phyloP scores from a whole-genome alignment of 2,113 vertebrate genomes.

The Mustela nigripes region DNA sequence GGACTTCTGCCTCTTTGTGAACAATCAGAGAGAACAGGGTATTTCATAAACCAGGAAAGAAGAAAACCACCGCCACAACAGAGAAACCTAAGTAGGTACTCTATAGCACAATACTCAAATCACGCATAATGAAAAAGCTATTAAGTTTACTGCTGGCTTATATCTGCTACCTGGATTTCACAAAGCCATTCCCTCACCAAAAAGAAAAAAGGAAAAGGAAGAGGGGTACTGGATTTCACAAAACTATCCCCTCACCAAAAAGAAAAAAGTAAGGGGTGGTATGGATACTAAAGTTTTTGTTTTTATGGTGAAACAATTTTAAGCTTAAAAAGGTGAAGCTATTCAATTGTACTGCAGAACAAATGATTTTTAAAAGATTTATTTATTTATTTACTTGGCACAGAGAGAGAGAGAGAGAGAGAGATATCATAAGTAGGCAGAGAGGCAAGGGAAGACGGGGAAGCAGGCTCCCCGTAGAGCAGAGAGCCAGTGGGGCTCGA shows the following conservation, averaged over 20 bases:
- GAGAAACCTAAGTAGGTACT: neutral
- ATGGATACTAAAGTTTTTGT: neutral
- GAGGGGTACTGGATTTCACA: neutral
- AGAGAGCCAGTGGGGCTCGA: too few species aligned
- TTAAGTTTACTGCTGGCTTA: neutral
- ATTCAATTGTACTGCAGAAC: neutral
- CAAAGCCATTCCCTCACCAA: neutral
- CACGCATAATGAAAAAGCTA: neutral
- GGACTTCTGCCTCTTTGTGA: neutral
- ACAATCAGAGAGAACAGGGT: neutral
- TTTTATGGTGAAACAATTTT: neutral
- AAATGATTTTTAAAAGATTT: neutral
- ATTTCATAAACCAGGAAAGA: neutral
- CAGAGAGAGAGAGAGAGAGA: too few species aligned
- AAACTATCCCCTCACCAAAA: neutral
- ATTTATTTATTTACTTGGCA: too few species aligned
- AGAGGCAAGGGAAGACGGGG: too few species aligned
- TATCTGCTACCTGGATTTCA: neutral
- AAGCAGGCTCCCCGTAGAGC: too few species aligned
- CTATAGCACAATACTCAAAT: neutral
- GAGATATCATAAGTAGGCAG: too few species aligned
- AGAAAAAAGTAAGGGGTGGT: neutral
- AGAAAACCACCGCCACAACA: neutral
- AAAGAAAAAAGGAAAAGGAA: neutral
- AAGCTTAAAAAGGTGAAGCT: conserved; percentile 23